Base-by-base conservation (phyloP, 2,888 invertebrate genomes). In the Tachystola acroxantha region DNA sequence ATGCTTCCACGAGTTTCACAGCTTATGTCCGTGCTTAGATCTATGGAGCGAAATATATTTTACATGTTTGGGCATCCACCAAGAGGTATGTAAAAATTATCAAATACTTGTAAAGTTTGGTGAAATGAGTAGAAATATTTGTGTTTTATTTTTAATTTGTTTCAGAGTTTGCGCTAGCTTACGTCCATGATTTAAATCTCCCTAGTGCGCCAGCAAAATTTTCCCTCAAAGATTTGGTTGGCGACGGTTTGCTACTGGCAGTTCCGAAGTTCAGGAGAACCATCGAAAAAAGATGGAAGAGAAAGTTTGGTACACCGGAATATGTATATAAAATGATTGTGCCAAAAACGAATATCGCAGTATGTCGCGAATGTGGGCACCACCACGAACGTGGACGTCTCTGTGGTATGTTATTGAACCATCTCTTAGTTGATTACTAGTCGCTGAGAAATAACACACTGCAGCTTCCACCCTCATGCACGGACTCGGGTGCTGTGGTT, bases 351-450 rank as follows among this genome's bases (percentile, higher is more conserved):
- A 91, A 94, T 70, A 82, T 98, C 19, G 80, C 92, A 45, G 89
- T 90, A 0, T 98, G 98, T 61, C 84, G 90, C 44, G 90, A 90
- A 30, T 98, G 98, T 79, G 98, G 98, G 0, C 91, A 94, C 69
- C 90, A 94, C 75, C 91, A 96, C 71, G 94, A 96, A 79, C 86
- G 89, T 38, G 91, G 93, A 31, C 88, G 91, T 32, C 82, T 98
- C 30, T 98, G 98, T 76, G 92, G 96, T 96, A 89, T 89, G 88
- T 85, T 36, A 10, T 25, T 25, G n/a, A n/a, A n/a, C n/a, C n/a
- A n/a, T n/a, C n/a, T n/a, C n/a, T n/a, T n/a, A n/a, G n/a, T n/a
- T n/a, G n/a, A n/a, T n/a, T n/a, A n/a, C n/a, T n/a, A n/a, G n/a
- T n/a, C n/a, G n/a, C n/a, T n/a, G n/a, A n/a, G n/a, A n/a, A n/a